Conservation (phyloP, 2,113 vertebrate species). For the Beaufortia kweichowensis region DNA sequence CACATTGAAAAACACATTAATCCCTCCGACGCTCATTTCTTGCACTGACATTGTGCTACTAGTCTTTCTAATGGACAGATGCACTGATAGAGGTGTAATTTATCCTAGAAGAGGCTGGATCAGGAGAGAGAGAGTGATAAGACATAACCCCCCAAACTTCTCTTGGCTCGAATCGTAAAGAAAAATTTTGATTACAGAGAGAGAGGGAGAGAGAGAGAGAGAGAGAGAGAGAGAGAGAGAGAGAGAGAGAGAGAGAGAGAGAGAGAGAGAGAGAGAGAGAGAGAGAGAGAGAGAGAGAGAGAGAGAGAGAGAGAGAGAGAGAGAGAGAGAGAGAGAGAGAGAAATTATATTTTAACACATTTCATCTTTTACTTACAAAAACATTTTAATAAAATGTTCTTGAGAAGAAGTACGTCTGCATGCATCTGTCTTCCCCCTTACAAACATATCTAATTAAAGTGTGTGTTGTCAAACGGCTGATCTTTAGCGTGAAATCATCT, state of each 20-base stretch:
- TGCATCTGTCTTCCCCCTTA: not conserved
- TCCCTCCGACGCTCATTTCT: constrained; percentile 9
- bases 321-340: no score
- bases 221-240: not conserved
- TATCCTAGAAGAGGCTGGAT: not conserved
- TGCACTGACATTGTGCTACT: not conserved
- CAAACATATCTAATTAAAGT: constrained; percentile 80
- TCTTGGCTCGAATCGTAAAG: not conserved
- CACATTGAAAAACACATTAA: constrained; percentile 3
- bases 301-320: no score
- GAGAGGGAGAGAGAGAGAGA: not conserved
- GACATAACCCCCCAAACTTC: not conserved
- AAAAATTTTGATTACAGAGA: not conserved
- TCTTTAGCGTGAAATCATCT: constrained; percentile 82
- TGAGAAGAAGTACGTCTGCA: no score
- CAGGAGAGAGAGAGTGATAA: not conserved
- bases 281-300: no score
- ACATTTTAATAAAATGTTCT: no score
- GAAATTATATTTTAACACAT: no score
- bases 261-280: not conserved
- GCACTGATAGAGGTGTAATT: constrained; percentile 13
- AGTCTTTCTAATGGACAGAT: not conserved
- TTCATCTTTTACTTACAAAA: no score
- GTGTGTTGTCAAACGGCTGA: constrained; percentile 77
- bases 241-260: not conserved